phyloP scores from a whole-genome alignment of 2,113 vertebrate species.

The Pseudopipra pipra region DNA sequence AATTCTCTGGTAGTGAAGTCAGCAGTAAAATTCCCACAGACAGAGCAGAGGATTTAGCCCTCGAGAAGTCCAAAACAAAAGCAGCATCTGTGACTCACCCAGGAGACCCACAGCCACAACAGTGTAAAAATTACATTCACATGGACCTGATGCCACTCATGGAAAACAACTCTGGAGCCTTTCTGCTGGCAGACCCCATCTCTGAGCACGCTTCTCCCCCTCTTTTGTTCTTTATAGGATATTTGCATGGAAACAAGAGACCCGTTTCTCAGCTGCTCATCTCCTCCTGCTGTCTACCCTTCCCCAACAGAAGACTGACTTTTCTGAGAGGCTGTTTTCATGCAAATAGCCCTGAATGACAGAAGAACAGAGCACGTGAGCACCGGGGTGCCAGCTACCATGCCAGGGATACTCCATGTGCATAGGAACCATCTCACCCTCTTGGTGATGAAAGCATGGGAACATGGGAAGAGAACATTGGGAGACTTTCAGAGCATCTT shows the following conservation, averaged over 20 bases:
- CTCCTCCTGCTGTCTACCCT: not conserved
- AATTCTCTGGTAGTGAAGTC: not conserved
- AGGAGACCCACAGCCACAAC: not conserved
- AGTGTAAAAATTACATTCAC: conserved; percentile 21
- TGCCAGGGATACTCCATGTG: not conserved
- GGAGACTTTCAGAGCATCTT: not conserved
- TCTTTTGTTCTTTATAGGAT: not conserved
- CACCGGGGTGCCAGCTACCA: not conserved
- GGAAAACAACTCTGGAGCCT: not conserved
- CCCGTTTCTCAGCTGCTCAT: not conserved
- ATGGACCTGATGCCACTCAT: not conserved
- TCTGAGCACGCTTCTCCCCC: not conserved
- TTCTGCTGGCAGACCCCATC: not conserved
- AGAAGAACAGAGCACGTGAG: not conserved
- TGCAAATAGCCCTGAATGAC: not conserved
- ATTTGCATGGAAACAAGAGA: conserved; percentile 42
- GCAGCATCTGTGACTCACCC: conserved; percentile 31
- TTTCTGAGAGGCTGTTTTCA: not conserved
- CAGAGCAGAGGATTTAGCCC: not conserved
- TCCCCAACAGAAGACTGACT: not conserved
- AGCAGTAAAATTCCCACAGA: not conserved
- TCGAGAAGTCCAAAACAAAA: conserved; percentile 11
- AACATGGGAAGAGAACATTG: not conserved
- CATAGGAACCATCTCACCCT: not conserved
- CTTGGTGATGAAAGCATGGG: not conserved